A percentile compares a stretch with the other conserved stretches of the same genome.
phyloP scores from a whole-genome alignment of 1,140 invertebrate species.

The Meloidogyne floridensis region DNA sequence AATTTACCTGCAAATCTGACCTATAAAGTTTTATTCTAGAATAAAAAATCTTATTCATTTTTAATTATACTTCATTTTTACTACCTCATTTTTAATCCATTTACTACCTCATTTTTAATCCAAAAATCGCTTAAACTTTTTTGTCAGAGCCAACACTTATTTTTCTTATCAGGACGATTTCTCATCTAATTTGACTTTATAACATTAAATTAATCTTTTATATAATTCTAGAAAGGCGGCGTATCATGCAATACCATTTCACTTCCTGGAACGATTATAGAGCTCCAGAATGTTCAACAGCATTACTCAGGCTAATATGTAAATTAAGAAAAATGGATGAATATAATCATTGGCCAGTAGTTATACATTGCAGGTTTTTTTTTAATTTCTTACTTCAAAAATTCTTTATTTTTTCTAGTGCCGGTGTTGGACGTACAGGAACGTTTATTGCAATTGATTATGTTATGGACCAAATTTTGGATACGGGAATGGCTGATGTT shows the following conservation, averaged over 20 bases:
- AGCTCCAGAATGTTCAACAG: constrained; percentile 62
- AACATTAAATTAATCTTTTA: no score
- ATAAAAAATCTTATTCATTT: no score
- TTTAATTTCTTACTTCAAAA: background rate
- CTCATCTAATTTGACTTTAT: background rate
- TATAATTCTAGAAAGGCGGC: constrained; percentile 43
- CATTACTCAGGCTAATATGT: constrained; percentile 55
- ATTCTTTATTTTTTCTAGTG: constrained; percentile 61
- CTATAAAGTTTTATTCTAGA: no score
- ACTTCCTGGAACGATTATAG: constrained; percentile 64
- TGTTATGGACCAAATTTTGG: constrained; percentile 78
- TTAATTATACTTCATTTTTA: no score
- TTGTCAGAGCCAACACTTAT: background rate
- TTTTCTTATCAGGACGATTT: constrained; percentile 1
- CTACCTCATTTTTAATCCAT: no score
- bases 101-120: no score
- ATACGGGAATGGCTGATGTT: constrained; percentile 80
- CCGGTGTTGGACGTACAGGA: constrained; percentile 87
- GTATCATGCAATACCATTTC: constrained; percentile 59
- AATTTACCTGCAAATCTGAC: no score
- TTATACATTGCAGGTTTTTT: constrained; percentile 62
- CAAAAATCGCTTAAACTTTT: no score
- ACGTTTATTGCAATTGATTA: constrained; percentile 84
- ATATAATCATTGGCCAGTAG: constrained; percentile 57
- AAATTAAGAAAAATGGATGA: constrained; percentile 58